Percentiles rank a stretch among this genome's conserved stretches.
phyloP scores from a whole-genome alignment of 2,888 invertebrate species.

The Mesodorylaimus sp. region DNA sequence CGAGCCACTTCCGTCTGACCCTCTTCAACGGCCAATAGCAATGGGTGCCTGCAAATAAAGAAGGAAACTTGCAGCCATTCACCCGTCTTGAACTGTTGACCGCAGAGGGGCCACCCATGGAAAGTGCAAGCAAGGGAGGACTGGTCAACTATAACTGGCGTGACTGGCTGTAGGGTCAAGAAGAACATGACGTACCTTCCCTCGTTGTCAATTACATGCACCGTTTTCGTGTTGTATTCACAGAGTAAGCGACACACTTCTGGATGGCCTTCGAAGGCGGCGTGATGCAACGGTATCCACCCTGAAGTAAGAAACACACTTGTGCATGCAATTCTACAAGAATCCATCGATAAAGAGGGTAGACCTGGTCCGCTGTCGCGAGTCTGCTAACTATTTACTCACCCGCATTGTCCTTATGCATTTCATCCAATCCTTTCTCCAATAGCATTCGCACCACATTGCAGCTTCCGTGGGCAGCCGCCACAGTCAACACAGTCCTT shows the following conservation, averaged over 20 bases:
- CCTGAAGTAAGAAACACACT: too few species aligned
- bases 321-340: too few species aligned
- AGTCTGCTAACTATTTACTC: too few species aligned
- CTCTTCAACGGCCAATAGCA: conserved; percentile 72
- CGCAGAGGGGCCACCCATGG: background rate
- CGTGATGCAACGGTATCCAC: conserved; percentile 86
- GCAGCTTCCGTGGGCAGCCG: conserved; percentile 28
- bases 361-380: too few species aligned
- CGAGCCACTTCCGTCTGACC: conserved; percentile 53
- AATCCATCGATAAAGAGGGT: too few species aligned
- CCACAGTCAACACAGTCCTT: conserved; percentile 49
- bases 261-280: conserved; percentile 75
- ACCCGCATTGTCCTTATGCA: conserved; percentile 17
- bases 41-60: too few species aligned
- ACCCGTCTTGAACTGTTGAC: conserved; percentile 38
- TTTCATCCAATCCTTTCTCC: conserved; percentile 34
- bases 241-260: conserved; percentile 44
- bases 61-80: conserved; percentile 74
- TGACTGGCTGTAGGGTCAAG: too few species aligned
- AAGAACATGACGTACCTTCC: too few species aligned
- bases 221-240: background rate
- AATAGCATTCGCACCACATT: conserved; percentile 60
- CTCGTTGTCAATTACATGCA: background rate
- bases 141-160: too few species aligned
- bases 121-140: too few species aligned